Base-by-base conservation (phyloP, 2,797 vertebrate species). In the Leptoclinus maculatus region DNA sequence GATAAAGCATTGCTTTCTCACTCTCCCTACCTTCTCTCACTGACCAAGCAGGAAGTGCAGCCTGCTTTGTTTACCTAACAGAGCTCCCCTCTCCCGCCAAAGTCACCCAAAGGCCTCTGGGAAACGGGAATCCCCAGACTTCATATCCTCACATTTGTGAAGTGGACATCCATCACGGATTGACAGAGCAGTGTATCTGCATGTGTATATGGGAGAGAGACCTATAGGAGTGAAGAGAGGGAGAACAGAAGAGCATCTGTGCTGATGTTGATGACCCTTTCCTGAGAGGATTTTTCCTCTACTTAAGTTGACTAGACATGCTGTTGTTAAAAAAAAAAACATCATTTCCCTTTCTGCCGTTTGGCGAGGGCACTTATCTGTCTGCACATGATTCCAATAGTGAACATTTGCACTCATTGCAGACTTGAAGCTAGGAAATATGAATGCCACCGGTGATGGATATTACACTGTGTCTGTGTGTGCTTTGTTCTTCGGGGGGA, bases 111-210 rank as follows among this genome's bases (percentile, higher is more conserved):
- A 84, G 88, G 85, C 88, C 90, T 88, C 85, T 91, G 91, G 90
- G 90, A 93, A 92, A 82, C 43, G 91, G 93, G 85, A 93, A 91
- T 90, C 91, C 93, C 93, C 91, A 82, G 87, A 80, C 85, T 90
- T 91, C 86, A 88, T 88, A 83, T 92, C 91, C 89, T 91, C 84
- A 82, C 82, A 85, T 86, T 88, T 86, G 75, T 83, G 67, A 73
- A 92, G 83, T 83, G 83, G 85, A 91, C 88, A 93, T 94, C 89
- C 90, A 92, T 93, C 91, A 92, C 11, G 12, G 41, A 87, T 81
- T 71, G 86, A 90, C 81, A 74, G 76, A 67, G 77, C 79, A 66
- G 77, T 77, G 73, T 76, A 89, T 91, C 81, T 89, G 87, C 78
- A 57, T 82, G 67, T 88, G 79, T 78, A 70, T 73, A 82, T 76